phyloP scores from a whole-genome alignment of 2,797 vertebrate genomes.

The Leptatherina wallacei region DNA sequence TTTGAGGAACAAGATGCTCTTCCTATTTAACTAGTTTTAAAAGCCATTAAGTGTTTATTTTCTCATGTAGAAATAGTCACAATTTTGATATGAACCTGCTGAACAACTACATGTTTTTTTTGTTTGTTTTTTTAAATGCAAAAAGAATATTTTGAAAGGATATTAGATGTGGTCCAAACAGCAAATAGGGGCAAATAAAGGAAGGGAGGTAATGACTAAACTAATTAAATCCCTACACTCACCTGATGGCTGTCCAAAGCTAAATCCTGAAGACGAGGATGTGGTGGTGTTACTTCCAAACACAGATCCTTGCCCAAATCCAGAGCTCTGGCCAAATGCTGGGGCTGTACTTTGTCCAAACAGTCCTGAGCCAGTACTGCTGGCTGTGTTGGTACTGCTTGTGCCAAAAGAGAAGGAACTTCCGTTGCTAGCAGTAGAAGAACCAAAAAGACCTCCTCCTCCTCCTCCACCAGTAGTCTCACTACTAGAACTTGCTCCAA shows the following conservation, averaged over 20 bases:
- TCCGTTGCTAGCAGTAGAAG: constrained; percentile 74
- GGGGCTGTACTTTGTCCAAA: constrained; percentile 87
- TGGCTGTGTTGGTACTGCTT: constrained; percentile 68
- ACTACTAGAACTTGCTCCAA: constrained; percentile 68
- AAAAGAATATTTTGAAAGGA: neutral
- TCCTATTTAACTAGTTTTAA: neutral
- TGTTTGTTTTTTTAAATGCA: no score
- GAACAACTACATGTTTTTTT: neutral
- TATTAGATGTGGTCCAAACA: neutral
- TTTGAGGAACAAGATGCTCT: constrained; percentile 16
- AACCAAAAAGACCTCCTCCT: constrained; percentile 82
- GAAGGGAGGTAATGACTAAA: neutral
- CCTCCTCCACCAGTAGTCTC: constrained; percentile 73
- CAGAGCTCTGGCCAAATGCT: constrained; percentile 87
- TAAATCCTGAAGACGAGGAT: constrained; percentile 87
- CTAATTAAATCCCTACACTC: constrained; percentile 46
- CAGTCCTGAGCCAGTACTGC: constrained; percentile 72
- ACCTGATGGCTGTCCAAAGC: constrained; percentile 93
- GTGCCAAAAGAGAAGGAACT: constrained; percentile 90
- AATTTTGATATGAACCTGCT: neutral
- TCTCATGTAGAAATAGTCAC: neutral
- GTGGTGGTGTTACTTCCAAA: constrained; percentile 90
- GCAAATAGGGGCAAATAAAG: neutral
- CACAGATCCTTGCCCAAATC: constrained; percentile 87
- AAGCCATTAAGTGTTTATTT: neutral